Evolutionary conservation across 2,113 vertebrate species (phyloP).

Genomic region (Recurvirostra avosetta): DNA sequence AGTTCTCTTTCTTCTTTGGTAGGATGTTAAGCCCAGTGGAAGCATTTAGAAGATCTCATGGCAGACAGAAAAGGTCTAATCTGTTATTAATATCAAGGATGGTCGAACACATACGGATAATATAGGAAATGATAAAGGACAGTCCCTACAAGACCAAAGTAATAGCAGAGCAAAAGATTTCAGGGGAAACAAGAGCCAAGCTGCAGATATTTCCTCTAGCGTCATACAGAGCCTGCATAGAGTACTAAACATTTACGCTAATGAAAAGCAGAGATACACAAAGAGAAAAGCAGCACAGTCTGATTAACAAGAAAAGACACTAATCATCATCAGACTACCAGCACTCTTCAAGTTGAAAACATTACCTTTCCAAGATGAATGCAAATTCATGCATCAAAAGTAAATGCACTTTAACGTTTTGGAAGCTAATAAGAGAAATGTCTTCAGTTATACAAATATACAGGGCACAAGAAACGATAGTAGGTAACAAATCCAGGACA

Average conservation of each 20-base stretch:
- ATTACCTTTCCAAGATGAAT: neutral
- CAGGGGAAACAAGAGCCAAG: neutral
- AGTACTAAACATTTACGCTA: neutral
- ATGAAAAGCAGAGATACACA: slow-evolving; percentile 31
- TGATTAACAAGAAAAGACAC: neutral
- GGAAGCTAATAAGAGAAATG: neutral
- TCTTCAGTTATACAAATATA: neutral
- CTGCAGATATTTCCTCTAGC: neutral
- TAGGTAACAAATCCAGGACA: neutral
- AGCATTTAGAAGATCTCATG: neutral
- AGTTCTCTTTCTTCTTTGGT: neutral
- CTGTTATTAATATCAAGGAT: neutral
- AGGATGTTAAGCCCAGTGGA: neutral
- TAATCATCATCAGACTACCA: slow-evolving; percentile 22
- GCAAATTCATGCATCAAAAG: neutral
- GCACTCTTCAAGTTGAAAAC: neutral
- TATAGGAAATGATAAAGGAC: neutral
- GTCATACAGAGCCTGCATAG: neutral
- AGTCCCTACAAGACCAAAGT: neutral
- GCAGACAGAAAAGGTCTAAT: neutral
- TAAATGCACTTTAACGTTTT: neutral
- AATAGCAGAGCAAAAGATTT: neutral
- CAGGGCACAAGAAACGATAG: neutral
- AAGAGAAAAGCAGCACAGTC: slow-evolving; percentile 8
- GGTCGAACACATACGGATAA: neutral